These are phyloP conservation scores for Polyergus mexicanus DNA, from an alignment of 1,140 invertebrate species.

Conservation along the genomic window DNA sequence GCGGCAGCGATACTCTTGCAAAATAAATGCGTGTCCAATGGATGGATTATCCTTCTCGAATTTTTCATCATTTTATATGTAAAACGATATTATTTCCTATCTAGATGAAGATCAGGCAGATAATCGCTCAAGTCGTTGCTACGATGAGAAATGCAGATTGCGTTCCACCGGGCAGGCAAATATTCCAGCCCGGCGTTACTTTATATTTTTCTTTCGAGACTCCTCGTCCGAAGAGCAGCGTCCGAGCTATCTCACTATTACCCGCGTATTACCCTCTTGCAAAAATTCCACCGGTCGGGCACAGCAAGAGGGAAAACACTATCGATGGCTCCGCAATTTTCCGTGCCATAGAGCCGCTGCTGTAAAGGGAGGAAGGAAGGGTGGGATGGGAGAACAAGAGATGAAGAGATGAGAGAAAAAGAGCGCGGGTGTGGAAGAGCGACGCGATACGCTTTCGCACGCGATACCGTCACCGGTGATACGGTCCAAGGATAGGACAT, in stretches of 20 bases:
- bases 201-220: conserved; percentile 42
- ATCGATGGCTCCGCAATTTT: conserved; percentile 77
- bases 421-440: conserved; percentile 6
- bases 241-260: conserved; percentile 34
- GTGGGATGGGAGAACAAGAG: neutral
- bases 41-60: neutral
- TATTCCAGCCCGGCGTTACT: conserved; percentile 20
- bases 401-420: neutral
- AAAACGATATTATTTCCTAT: neutral
- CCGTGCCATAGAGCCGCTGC: conserved; percentile 71
- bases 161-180: neutral
- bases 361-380: too few relatives aligned
- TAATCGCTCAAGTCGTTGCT: neutral
- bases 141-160: conserved; percentile 52
- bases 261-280: conserved; percentile 40
- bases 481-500: conserved; percentile 38
- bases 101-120: conserved; percentile 41
- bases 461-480: conserved; percentile 32
- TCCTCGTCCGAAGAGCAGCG: neutral
- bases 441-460: conserved; percentile 39
- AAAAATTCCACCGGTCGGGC: conserved; percentile 60
- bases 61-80: neutral
- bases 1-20: conserved; percentile 21
- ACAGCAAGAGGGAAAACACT: conserved; percentile 67
- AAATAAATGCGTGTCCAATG: neutral